A percentile compares a stretch with the other conserved stretches of the same genome.
These are phyloP conservation scores for Anodontia alba DNA, from an alignment of 2,888 invertebrate species.

Conservation along the genomic window DNA sequence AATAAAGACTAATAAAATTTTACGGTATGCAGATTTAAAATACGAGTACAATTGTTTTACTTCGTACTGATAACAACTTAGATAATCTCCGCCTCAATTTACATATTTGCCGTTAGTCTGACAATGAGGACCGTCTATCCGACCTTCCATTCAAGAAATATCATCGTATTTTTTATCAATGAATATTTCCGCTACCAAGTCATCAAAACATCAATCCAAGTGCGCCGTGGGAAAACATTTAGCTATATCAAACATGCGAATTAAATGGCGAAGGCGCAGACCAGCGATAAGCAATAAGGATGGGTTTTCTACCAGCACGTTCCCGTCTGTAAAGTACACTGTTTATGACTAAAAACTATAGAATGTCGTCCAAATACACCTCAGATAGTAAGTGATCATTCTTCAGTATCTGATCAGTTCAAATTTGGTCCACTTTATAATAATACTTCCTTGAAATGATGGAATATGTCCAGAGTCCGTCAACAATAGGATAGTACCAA, in stretches of 20 bases:
- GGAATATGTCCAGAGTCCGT: too few relatives aligned
- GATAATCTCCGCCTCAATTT: neutral
- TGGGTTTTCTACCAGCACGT: too few relatives aligned
- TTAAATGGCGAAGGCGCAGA: too few relatives aligned
- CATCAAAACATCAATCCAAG: neutral
- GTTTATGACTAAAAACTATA: too few relatives aligned
- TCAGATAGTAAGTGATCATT: too few relatives aligned
- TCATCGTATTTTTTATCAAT: slow-evolving; percentile 3
- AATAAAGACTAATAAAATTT: slow-evolving; percentile 4
- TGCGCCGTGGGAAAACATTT: too few relatives aligned
- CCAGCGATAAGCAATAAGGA: too few relatives aligned
- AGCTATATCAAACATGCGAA: too few relatives aligned
- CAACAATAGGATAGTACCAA: too few relatives aligned
- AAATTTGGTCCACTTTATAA: neutral
- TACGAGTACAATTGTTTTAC: neutral
- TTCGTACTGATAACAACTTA: neutral
- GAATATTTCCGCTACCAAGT: neutral
- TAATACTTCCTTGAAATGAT: slow-evolving; percentile 12
- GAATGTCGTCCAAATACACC: too few relatives aligned
- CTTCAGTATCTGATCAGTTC: neutral
- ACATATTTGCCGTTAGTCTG: too few relatives aligned
- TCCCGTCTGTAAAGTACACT: too few relatives aligned
- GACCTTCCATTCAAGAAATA: neutral
- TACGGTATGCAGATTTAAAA: neutral
- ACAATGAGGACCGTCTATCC: neutral